Evolutionary conservation across 2,888 invertebrate genomes (phyloP), one percentile per base, ranked within the genome.

Genomic region (Drosophila borborema): DNA sequence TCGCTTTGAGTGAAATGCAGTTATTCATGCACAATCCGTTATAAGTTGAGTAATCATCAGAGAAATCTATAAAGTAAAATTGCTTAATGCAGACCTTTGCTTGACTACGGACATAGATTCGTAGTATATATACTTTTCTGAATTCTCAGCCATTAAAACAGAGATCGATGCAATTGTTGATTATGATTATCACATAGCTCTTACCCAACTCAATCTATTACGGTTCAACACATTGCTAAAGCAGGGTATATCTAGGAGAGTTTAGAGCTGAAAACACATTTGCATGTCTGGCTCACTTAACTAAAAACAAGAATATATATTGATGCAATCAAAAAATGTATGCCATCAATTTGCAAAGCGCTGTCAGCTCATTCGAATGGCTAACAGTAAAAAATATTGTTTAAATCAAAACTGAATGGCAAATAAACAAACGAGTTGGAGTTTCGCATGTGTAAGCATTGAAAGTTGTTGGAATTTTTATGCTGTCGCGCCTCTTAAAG

Each of bases 391-490:
- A 18, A 9, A 31, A 38, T n/a, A 31, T 40, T 12, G 45, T 10
- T 18, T 49, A 69, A 70, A 60, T 75, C 59, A 65, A 54, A 77
- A 45, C 65, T 54, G 18, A 55, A 16, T 55, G n/a, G 18, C 12
- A 20, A 71, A 63, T 63, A 54, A 63, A 7, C 41, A n/a, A 43
- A 23, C 23, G 8, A 28, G 43, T 55, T 46, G 43, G 3, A 14
- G 43, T 62, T 41, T 56, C 55, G 60, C 53, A 28, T 23, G 38
- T 59, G 20, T 40, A 23, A 3, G 20, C 40, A 14, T 7, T 31
- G 28, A 62, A 81, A 77, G 78, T 71, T 69, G 54, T 67, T 72
- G 41, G 63, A 72, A 75, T 85, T 72, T 75, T 65, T 18, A 34
- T 34, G 23, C 5, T 36, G 34, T 51, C 8, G 34, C 34, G 34